phyloP scores from a whole-genome alignment of 2,113 vertebrate species.

The Sterna hirundo region DNA sequence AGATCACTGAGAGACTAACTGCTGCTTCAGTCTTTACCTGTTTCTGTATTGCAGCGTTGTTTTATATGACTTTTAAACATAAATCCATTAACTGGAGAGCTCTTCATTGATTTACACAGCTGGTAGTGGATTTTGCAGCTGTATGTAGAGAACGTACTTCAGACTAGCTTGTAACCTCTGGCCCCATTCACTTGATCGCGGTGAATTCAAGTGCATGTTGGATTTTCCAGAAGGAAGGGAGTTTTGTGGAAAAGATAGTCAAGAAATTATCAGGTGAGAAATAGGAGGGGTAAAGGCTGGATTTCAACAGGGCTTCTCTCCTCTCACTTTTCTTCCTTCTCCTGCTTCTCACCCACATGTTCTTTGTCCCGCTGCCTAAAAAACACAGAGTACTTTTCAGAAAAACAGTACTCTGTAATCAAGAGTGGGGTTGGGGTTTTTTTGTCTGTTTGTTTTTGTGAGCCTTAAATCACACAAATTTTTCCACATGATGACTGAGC shows the following conservation, averaged over 20 bases:
- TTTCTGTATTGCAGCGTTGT: background rate
- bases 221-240: background rate
- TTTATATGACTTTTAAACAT: background rate
- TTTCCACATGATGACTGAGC: background rate
- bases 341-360: background rate
- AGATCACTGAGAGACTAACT: background rate
- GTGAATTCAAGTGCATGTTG: background rate
- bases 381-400: background rate
- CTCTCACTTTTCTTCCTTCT: background rate
- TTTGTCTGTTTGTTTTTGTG: background rate
- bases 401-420: background rate
- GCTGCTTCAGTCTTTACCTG: background rate
- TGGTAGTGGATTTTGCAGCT: background rate
- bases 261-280: background rate
- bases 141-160: background rate
- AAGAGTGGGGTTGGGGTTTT: accelerated
- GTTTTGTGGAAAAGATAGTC: background rate
- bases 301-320: background rate
- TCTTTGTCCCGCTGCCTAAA: background rate
- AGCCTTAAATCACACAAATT: background rate
- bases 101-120: background rate
- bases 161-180: background rate
- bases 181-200: background rate
- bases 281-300: background rate
- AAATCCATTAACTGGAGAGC: background rate